Base-by-base conservation (phyloP, 2,888 invertebrate species). In the Eugnorisma glareosa region DNA sequence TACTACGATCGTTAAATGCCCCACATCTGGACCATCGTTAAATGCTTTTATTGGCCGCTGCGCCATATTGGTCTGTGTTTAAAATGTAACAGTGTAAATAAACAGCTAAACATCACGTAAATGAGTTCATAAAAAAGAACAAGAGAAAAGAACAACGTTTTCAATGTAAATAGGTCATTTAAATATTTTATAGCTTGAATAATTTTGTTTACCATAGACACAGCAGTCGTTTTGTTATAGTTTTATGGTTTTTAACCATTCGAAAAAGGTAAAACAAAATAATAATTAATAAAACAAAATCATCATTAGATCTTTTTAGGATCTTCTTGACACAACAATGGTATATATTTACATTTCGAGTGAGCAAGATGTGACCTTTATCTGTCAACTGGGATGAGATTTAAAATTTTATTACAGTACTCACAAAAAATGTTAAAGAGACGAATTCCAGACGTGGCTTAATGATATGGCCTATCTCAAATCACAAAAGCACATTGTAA, bases 401-500 rank as follows among this genome's bases (percentile, higher is more conserved):
- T 61, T 21, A 61, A 61, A 87, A 79, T 83, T 85, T 77, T 77
- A 79, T 82, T 73, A 81, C 69, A 77, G 71, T 73, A 74, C 76
- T 73, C 35, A 85, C 61, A 81, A 72, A 77, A 87, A 85, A 82
- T 67, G 0, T 66, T 24, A 67, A 71, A 75, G 66, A 75, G 67
- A 85, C 37, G 63, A 67, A 64, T 72, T 70, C 71, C 77, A 82
- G 84, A 84, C 79, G 75, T 51, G 61, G 68, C 37, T n/a, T 89
- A 82, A 87, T 87, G 86, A 83, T 80, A 84, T 78, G 82, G 69
- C 76, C 74, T 73, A 83, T 83, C 76, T 80, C 57, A 63, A 63
- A 59, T 72, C 71, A 92, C 90, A 92, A 91, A 89, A 86, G 87
- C 81, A 86, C 89, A 92, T 91, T 92, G 90, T 91, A 77, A 84